Base-by-base conservation (phyloP, 2,888 invertebrate genomes). In the Isotomurus palustris region DNA sequence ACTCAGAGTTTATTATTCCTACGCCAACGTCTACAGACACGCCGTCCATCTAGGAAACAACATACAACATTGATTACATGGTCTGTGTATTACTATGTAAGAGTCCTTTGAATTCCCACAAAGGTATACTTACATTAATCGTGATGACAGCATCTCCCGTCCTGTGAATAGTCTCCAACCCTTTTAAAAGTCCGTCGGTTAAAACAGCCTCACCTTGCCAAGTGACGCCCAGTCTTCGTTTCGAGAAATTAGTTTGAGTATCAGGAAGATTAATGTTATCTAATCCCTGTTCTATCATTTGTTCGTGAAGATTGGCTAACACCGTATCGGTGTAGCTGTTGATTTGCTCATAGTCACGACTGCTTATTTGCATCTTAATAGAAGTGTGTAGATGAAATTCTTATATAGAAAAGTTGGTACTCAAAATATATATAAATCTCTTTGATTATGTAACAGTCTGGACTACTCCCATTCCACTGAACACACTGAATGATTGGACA, bases 171-270 rank as follows among this genome's bases (percentile, higher is more conserved):
- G 63, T 62, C 25, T 67, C 64, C 48, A 71, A 38, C 19, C 71
- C 71, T 44, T 61, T 62, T 2, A 71, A 58, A 29, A 61, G 55
- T 14, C 68, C 69, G 36, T 66, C 56, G 49, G 63, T 62, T 28
- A 69, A 44, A 12, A 38, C 29, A n/a, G 70, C 69, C 51, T 70
- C 69, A 24, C 70, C 71, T 45, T 70, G 63, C 67, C 69, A 71
- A 14, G 50, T 62, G 3, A 70, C 64, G 10, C 69, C 69, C n/a
- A 69, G 44, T 12, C 67, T 44, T 32, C 54, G 52, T 45, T 66
- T 53, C 1, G 64, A 67, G 58, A 71, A 71, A 43, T 60, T 58
- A 28, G 57, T 57, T 41, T 45, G 43, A 19, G 60, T 53, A 29
- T 66, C 66, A 4, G 68, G 69, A 35, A 71, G 56, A n/a, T 52